These are phyloP conservation scores for Machaerirhynchus nigripectus DNA, from an alignment of 2,113 vertebrate species.

Conservation along the genomic window DNA sequence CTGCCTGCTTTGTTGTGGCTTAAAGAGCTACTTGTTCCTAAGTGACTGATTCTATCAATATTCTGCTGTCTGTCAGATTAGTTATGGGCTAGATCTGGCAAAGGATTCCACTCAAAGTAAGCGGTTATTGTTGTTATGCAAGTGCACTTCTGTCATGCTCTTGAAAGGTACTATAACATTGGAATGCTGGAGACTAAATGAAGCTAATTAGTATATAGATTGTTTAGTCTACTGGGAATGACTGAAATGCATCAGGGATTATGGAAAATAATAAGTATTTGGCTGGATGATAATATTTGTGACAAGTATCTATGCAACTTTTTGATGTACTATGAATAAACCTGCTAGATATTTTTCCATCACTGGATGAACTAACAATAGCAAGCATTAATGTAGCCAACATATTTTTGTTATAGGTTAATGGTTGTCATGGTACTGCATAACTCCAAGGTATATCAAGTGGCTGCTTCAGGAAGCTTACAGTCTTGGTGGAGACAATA, in stretches of 20 bases:
- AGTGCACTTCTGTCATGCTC: neutral
- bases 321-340: neutral
- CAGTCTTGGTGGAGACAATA: neutral
- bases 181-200: neutral
- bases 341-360: neutral
- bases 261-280: neutral
- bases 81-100: neutral
- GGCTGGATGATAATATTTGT: neutral
- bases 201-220: neutral
- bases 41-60: neutral
- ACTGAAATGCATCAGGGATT: neutral
- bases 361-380: neutral
- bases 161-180: neutral
- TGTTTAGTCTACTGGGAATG: neutral
- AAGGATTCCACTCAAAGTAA: neutral
- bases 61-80: neutral
- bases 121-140: neutral
- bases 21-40: neutral
- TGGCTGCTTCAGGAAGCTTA: neutral
- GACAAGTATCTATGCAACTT: neutral
- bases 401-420: neutral
- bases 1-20: neutral
- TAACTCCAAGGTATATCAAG: neutral
- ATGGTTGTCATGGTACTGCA: neutral
- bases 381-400: neutral